Base-by-base conservation (phyloP, 2,888 invertebrate genomes). In the Torymus tubicola region DNA sequence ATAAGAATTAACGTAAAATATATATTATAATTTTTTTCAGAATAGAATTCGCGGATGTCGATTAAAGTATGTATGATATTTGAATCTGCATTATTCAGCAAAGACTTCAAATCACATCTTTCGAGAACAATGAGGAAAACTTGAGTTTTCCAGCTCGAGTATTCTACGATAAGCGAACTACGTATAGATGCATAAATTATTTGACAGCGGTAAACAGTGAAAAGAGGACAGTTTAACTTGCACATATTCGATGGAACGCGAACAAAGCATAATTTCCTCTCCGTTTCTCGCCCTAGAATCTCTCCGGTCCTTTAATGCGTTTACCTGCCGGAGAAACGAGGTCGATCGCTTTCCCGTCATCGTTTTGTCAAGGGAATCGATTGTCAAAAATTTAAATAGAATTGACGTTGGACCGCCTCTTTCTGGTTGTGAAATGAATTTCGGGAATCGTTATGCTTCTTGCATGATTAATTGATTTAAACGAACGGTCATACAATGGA, bases 321-420 rank as follows among this genome's bases (percentile, higher is more conserved):
- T 70, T 60, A 67, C 61, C 31, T 71, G 18, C 31, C 31, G 31
- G 31, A 4, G 53, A 67, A 80, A 68, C 21, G 55, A 55, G 24
- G 13, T n/a, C 71, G 24, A 80, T 80, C 67, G 67, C 73, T 79
- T 74, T 69, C 14, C 16, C 21, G 24, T 60, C 42, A 52, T 5
- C 10, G 31, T 78, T 71, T 52, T 16, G 24, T 11, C 11, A 42
- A 10, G 12, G 12, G 31, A 14, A 11, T 50, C 53, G 10, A 14
- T 65, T 24, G 64, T 80, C 58, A 74, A 78, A 72, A 78, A 68
- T 78, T 31, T 72, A 24, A 78, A 72, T 42, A n/a, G 52, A 60
- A 53, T 53, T 53, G 52, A 11, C 16, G 24, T 1, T 14, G 50
- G 52, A n/a, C 24, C 16, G 18, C 16, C 31, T 13, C 12, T 16